phyloP scores from a whole-genome alignment of 2,113 vertebrate genomes.

The Pachycephala philippinensis region DNA sequence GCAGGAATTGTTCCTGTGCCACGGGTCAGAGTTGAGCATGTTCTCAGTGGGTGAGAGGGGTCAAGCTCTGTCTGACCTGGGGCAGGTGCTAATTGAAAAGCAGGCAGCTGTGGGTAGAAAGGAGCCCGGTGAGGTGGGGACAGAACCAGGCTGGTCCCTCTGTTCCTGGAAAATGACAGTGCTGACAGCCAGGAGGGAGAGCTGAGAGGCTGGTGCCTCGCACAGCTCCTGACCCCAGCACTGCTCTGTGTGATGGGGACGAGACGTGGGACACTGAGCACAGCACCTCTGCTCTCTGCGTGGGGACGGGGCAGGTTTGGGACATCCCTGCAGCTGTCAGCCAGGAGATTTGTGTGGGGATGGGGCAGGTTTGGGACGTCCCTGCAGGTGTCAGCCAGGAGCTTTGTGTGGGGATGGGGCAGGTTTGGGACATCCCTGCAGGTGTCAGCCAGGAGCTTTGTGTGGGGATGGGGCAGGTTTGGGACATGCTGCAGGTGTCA shows the following conservation, averaged over 20 bases:
- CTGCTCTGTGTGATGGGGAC: fast-evolving
- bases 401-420: not conserved
- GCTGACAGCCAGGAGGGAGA: not conserved
- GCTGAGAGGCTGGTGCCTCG: not conserved
- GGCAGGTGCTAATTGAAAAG: not conserved
- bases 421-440: not conserved
- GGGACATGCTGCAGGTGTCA: not conserved
- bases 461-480: not conserved
- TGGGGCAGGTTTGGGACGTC: not conserved
- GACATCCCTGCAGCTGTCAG: not conserved
- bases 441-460: not conserved
- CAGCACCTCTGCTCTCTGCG: not conserved
- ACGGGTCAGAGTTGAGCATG: not conserved
- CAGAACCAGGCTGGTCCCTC: not conserved
- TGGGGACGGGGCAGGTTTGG: not conserved
- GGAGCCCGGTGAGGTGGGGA: not conserved
- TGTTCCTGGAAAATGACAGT: not conserved
- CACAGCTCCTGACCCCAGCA: not conserved
- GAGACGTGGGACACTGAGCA: not conserved
- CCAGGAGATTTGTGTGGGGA: not conserved
- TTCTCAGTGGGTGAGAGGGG: not conserved
- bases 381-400: not conserved
- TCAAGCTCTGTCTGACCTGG: not conserved
- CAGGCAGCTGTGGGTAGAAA: not conserved
- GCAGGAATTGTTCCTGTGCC: not conserved